These are phyloP conservation scores for Drosophila sordidula DNA, from an alignment of 2,888 invertebrate genomes.

Conservation along the genomic window DNA sequence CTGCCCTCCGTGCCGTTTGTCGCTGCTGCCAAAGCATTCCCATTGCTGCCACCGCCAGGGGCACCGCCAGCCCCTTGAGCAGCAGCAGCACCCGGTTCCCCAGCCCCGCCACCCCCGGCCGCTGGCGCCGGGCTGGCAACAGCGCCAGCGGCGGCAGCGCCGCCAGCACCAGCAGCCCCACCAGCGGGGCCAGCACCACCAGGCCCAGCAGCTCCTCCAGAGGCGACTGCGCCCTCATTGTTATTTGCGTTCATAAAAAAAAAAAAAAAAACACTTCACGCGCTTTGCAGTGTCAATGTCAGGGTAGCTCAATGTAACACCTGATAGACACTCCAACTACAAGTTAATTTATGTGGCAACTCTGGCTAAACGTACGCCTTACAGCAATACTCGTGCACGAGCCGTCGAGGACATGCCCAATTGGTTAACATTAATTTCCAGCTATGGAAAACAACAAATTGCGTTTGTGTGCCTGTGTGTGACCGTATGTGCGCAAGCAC, in stretches of 20 bases:
- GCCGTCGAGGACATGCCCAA: slow-evolving; percentile 32
- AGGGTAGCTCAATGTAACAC: slow-evolving; percentile 3
- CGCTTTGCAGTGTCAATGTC: slow-evolving; percentile 12
- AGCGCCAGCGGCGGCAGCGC: neutral
- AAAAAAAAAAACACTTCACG: slow-evolving; percentile 12
- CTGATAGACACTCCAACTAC: slow-evolving; percentile 2
- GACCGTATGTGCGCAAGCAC: slow-evolving; percentile 16
- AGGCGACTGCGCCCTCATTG: slow-evolving; percentile 58
- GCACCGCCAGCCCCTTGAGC: slow-evolving; percentile 18
- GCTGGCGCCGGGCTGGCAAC: slow-evolving; percentile 21
- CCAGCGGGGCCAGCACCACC: slow-evolving; percentile 18
- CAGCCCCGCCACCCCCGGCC: slow-evolving; percentile 25
- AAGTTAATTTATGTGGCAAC: slow-evolving; percentile 16
- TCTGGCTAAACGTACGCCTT: slow-evolving; percentile 3
- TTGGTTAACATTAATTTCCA: slow-evolving; percentile 25
- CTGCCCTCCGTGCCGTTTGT: slow-evolving; percentile 37
- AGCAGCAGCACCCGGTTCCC: slow-evolving; percentile 15
- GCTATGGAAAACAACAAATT: slow-evolving; percentile 56
- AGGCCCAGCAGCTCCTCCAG: slow-evolving; percentile 33
- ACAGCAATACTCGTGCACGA: slow-evolving; percentile 17
- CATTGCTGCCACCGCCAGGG: slow-evolving; percentile 18
- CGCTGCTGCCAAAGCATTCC: slow-evolving; percentile 5
- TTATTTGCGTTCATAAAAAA: slow-evolving; percentile 58
- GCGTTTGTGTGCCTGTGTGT: slow-evolving; percentile 50
- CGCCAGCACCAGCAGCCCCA: slow-evolving; percentile 14